Base-by-base conservation (phyloP, 2,888 invertebrate species). In the Eupithecia tripunctaria region DNA sequence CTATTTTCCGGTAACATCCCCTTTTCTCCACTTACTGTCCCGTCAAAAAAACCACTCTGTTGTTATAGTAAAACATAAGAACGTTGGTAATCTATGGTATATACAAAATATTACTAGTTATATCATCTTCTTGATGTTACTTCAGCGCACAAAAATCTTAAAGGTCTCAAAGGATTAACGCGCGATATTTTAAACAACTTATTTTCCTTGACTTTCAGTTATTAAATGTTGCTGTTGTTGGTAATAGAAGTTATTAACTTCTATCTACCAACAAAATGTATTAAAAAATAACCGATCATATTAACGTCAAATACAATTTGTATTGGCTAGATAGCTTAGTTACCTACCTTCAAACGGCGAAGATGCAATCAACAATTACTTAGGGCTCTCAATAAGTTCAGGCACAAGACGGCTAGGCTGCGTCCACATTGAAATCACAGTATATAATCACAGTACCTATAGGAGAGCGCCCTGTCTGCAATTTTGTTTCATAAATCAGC, bases 341-440 rank as follows among this genome's bases (percentile, higher is more conserved):
- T 85, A 84, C 82, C 82, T 87, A 81, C 82, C 79, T 76, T 78
- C 78, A 81, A 81, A 80, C 82, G 79, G 80, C 82, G 82, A 79
- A 84, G 86, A 89, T 86, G 85, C 84, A 86, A 89, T 89, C 88
- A 86, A 84, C 88, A 85, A 88, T 88, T 88, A 84, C 85, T 74
- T 70, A 74, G 72, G 73, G 72, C 69, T 32, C 75, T 81, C 81
- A 81, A 82, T 79, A 80, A 75, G 78, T 12, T 25, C 21, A 14
- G 82, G 84, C 64, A 68, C 29, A n/a, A 29, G 32, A 29, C 41
- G 51, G 64, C 41, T 27, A 56, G 51, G 64, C 41, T 27, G 56
- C 36, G 43, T 27, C 68, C 47, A 65, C 70, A 29, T 68, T 60
- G 29, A 70, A 51, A 51, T 47, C 43, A 47, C 43, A 18, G 18